These are phyloP conservation scores for Porites evermanni DNA, from an alignment of 92 coral and sea anemone species.

Conservation along the genomic window DNA sequence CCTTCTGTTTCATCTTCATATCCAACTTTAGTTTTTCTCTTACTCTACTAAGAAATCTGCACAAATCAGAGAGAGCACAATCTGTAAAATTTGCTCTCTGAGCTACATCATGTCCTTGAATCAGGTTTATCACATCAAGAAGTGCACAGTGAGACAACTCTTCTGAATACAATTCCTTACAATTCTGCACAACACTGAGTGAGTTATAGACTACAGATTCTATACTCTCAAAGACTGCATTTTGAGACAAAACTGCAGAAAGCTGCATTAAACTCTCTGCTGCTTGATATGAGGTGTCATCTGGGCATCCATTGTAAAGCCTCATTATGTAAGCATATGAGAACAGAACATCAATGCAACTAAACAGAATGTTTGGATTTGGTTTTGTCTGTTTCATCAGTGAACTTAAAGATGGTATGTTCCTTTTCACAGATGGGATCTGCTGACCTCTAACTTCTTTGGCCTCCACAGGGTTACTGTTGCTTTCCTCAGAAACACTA, in stretches of 20 bases:
- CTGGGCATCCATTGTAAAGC: constrained; percentile 87
- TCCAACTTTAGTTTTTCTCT: constrained; percentile 40
- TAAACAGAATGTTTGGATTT: constrained; percentile 70
- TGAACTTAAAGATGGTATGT: constrained; percentile 51
- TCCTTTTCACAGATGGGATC: constrained; percentile 55
- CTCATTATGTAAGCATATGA: constrained; percentile 87
- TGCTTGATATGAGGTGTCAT: constrained; percentile 69
- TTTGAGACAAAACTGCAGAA: constrained; percentile 78
- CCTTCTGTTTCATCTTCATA: constrained; percentile 21
- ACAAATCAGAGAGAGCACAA: constrained; percentile 82
- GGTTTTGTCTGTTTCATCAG: constrained; percentile 63
- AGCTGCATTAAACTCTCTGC: constrained; percentile 69
- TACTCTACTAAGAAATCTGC: constrained; percentile 73
- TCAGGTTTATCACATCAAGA: constrained; percentile 67
- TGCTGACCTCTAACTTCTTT: constrained; percentile 2
- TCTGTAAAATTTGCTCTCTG: constrained; percentile 49
- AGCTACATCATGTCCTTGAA: constrained; percentile 47
- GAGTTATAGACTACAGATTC: constrained; percentile 73
- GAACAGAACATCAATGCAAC: constrained; percentile 78
- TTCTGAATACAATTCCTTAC: constrained; percentile 75
- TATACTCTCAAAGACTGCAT: constrained; percentile 73
- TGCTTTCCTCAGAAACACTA: not conserved
- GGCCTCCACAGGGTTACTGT: not conserved
- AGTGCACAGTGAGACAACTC: constrained; percentile 74
- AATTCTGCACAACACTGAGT: constrained; percentile 63